phyloP scores from a whole-genome alignment of 2,888 invertebrate genomes.

The Tortrix viridana region DNA sequence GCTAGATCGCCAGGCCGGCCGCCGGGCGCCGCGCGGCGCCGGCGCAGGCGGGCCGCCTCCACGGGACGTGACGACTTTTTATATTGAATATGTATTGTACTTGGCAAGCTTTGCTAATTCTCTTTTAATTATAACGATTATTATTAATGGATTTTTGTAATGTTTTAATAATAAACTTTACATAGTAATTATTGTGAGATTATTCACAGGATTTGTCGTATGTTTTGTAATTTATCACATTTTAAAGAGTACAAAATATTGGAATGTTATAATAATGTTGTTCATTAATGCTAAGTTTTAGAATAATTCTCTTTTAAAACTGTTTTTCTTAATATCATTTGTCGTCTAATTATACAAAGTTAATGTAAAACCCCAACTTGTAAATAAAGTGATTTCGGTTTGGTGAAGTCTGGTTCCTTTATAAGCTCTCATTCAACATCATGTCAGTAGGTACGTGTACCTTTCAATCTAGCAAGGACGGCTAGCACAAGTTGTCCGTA shows the following conservation, averaged over 20 bases:
- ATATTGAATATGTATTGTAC: conserved; percentile 67
- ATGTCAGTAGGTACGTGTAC: too few relatives aligned
- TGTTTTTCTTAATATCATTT: conserved; percentile 76
- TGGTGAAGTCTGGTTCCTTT: conserved; percentile 53
- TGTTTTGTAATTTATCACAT: conserved; percentile 83
- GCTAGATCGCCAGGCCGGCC: too few relatives aligned
- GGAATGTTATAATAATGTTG: conserved; percentile 83
- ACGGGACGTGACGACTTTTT: conserved; percentile 52
- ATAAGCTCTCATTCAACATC: too few relatives aligned
- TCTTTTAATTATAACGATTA: conserved; percentile 76
- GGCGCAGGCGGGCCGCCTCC: too few relatives aligned
- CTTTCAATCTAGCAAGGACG: too few relatives aligned
- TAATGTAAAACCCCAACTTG: conserved; percentile 72
- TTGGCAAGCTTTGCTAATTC: conserved; percentile 73
- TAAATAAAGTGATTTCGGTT: conserved; percentile 84
- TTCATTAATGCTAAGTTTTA: conserved; percentile 80
- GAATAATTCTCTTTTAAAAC: conserved; percentile 78
- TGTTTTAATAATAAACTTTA: conserved; percentile 81
- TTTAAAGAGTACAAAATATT: conserved; percentile 84
- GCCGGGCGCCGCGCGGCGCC: too few relatives aligned
- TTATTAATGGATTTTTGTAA: conserved; percentile 81
- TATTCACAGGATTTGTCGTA: conserved; percentile 68
- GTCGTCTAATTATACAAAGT: conserved; percentile 78
- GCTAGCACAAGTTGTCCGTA: too few relatives aligned
- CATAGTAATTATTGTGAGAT: conserved; percentile 79